Evolutionary conservation across 1,140 invertebrate species (phyloP).

Genomic region (Notospermus geniculatus): DNA sequence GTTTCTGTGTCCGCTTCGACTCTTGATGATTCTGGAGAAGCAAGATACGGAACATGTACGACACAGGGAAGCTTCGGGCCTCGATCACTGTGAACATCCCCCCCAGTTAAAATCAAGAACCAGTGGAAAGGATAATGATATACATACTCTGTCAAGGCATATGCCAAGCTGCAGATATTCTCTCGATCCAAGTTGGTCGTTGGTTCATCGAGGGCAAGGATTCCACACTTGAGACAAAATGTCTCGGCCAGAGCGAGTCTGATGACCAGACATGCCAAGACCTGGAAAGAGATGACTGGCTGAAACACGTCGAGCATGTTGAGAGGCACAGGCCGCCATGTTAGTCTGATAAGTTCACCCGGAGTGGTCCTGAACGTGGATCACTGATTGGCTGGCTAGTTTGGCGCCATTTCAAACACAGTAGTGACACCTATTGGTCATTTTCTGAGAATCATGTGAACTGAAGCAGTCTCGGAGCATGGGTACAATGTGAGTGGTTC

Average conservation of each 20-base stretch:
- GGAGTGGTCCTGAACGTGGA: too few relatives aligned
- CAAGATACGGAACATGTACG: too few relatives aligned
- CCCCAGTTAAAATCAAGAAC: neutral
- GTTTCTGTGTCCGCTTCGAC: slow-evolving; percentile 59
- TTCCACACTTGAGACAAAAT: slow-evolving; percentile 87
- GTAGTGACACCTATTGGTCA: too few relatives aligned
- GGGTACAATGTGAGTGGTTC: too few relatives aligned
- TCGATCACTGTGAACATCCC: too few relatives aligned
- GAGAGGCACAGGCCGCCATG: too few relatives aligned
- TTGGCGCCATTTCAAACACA: too few relatives aligned
- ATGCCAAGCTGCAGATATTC: slow-evolving; percentile 86
- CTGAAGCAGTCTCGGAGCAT: too few relatives aligned
- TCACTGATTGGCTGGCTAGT: too few relatives aligned
- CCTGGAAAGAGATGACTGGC: slow-evolving; percentile 47
- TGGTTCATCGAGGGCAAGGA: slow-evolving; percentile 95
- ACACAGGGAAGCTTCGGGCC: too few relatives aligned
- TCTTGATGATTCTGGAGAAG: slow-evolving; percentile 52
- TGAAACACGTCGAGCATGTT: slow-evolving; percentile 8
- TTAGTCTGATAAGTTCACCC: too few relatives aligned
- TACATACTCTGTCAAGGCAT: slow-evolving; percentile 72
- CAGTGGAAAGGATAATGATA: neutral
- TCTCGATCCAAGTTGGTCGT: slow-evolving; percentile 95
- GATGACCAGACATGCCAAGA: slow-evolving; percentile 89
- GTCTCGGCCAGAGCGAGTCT: slow-evolving; percentile 94
- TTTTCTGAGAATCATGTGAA: too few relatives aligned